Conservation (phyloP, 2,113 vertebrate species). For the Indicator indicator region DNA sequence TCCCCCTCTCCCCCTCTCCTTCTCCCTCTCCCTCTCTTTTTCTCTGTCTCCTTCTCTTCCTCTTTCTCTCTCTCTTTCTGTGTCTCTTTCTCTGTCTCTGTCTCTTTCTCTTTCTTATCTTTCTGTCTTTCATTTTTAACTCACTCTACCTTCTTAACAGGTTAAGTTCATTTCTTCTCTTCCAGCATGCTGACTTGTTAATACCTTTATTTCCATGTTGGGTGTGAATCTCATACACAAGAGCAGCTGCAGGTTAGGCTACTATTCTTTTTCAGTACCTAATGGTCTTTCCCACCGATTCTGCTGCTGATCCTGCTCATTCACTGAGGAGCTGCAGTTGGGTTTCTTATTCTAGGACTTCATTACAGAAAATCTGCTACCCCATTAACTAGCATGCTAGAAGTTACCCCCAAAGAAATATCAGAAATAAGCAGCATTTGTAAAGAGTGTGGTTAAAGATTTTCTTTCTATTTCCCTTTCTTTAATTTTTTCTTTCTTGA, state of each 20-base stretch:
- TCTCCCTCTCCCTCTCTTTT: too few relatives aligned
- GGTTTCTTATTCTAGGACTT: slow-evolving; percentile 7
- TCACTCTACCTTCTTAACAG: neutral
- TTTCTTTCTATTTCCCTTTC: neutral
- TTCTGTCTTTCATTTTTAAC: neutral
- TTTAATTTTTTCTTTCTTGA: neutral
- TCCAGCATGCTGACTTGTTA: neutral
- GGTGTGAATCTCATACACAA: neutral
- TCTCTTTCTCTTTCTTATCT: too few relatives aligned
- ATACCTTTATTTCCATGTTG: neutral
- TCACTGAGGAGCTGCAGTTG: neutral
- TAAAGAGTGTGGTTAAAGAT: neutral
- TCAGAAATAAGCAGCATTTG: neutral
- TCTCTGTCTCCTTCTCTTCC: too few relatives aligned
- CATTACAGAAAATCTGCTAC: neutral
- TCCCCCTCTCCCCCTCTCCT: too few relatives aligned
- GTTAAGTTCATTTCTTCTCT: neutral
- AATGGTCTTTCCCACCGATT: neutral
- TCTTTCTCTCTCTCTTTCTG: too few relatives aligned
- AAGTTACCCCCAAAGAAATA: neutral
- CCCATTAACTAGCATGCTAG: neutral
- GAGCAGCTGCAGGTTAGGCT: neutral
- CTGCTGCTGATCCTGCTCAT: neutral
- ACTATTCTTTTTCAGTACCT: neutral
- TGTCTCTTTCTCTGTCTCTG: too few relatives aligned